These are phyloP conservation scores for Drosophila paulistorum DNA, from an alignment of 1,140 invertebrate genomes.

Conservation along the genomic window DNA sequence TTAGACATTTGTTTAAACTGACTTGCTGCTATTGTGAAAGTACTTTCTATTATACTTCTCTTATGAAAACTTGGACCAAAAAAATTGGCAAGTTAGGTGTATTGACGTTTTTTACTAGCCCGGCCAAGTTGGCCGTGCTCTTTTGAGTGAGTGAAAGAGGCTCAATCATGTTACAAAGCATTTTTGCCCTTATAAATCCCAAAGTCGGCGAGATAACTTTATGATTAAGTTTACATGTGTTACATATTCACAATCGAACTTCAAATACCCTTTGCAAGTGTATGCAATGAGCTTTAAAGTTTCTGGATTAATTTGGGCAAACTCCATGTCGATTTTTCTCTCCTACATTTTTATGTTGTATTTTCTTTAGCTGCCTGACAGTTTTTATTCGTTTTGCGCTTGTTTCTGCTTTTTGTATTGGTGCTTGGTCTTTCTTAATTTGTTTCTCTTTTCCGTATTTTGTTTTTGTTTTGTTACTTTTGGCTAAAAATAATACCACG, in stretches of 20 bases:
- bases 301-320: background rate
- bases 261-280: background rate
- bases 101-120: too few relatives aligned
- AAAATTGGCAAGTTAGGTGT: too few relatives aligned
- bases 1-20: too few relatives aligned
- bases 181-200: too few relatives aligned
- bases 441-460: slow-evolving; percentile 25
- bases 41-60: too few relatives aligned
- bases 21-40: too few relatives aligned
- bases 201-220: too few relatives aligned
- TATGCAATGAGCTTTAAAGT: background rate
- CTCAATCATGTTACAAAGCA: too few relatives aligned
- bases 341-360: slow-evolving; percentile 40
- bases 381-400: slow-evolving; percentile 8
- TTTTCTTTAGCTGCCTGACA: slow-evolving; percentile 30
- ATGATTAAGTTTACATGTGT: background rate
- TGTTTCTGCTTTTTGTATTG: slow-evolving; percentile 4
- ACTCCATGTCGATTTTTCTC: slow-evolving; percentile 13
- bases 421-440: slow-evolving; percentile 25
- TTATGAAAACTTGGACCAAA: too few relatives aligned
- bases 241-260: background rate
- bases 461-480: slow-evolving; percentile 29
- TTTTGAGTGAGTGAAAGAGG: too few relatives aligned
- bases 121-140: too few relatives aligned
- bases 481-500: slow-evolving; percentile 66